Evolutionary conservation across 1,140 invertebrate species (phyloP), one percentile per base, ranked within the genome.

Genomic region (Lasaia peninsularis): DNA sequence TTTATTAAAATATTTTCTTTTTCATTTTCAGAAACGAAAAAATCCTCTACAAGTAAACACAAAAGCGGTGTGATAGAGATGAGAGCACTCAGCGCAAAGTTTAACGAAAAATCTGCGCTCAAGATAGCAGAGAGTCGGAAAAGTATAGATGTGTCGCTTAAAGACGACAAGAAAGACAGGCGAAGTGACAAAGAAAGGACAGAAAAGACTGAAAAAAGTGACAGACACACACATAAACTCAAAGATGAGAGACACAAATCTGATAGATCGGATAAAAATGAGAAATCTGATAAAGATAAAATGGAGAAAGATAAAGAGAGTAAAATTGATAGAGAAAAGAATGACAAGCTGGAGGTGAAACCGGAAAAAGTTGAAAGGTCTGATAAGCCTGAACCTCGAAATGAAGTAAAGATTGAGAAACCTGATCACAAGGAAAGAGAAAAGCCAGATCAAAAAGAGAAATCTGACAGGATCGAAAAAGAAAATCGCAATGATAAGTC

Each of bases 21-120:
- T 28, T 28, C 24, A 28, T 28, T 68, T 68, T 14, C 75, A 84
- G 80, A 81, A 60, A 14, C 68, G 1, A 80, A 73, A 57, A 80
- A 79, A 50, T 67, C 75, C 12, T 61, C 78, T 9, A 85, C 44
- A 21, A 48, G 44, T 5, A 48, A 81, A 61, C 78, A 84, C 56
- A 88, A 84, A 57, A 71, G 67, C 11, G 87, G 84, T n/a, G 86
- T 88, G 1, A 89, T 89, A 37, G 87, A 89, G 56, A 89, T 89
- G 87, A 59, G 87, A 65, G 80, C 85, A 0, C 56, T 89, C 0
- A 83, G 80, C 58, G 71, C 79, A 2, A 86, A 83, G 48, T 83
- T 75, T 54, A 75, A 79, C 50, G 71, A 80, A 14, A 79, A 82
- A 37, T 56, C 75, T 1, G 52, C 73, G 0, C 56, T 80, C 5